Conservation (phyloP, 2,113 vertebrate species). For the Melanocharis versteri region DNA sequence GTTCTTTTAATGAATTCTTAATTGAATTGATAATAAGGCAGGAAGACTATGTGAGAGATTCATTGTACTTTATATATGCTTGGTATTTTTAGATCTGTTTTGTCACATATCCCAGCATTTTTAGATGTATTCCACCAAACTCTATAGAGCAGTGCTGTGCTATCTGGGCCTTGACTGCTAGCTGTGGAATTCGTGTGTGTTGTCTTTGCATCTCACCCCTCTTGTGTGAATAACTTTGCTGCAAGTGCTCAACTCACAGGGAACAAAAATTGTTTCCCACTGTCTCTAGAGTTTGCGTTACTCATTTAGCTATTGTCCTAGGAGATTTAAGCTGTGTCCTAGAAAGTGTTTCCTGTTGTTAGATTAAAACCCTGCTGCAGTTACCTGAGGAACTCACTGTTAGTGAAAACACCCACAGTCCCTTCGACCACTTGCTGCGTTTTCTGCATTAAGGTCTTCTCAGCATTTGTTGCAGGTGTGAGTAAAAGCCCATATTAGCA, state of each 20-base stretch:
- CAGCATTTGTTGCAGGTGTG: background rate
- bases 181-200: background rate
- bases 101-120: background rate
- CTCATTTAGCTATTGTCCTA: background rate
- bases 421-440: fast-evolving
- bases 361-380: background rate
- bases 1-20: background rate
- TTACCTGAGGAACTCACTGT: background rate
- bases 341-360: background rate
- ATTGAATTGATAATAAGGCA: background rate
- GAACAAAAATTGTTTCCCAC: background rate
- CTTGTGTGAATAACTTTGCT: background rate
- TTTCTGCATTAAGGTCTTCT: background rate
- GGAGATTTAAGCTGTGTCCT: background rate
- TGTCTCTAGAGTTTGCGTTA: background rate
- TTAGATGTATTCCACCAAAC: background rate
- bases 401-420: background rate
- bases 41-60: background rate
- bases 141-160: background rate
- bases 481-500: background rate
- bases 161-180: background rate
- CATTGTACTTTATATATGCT: background rate
- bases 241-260: background rate
- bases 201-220: background rate
- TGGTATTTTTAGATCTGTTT: background rate